phyloP scores from a whole-genome alignment of 2,888 invertebrate genomes.

The Catocala nupta region DNA sequence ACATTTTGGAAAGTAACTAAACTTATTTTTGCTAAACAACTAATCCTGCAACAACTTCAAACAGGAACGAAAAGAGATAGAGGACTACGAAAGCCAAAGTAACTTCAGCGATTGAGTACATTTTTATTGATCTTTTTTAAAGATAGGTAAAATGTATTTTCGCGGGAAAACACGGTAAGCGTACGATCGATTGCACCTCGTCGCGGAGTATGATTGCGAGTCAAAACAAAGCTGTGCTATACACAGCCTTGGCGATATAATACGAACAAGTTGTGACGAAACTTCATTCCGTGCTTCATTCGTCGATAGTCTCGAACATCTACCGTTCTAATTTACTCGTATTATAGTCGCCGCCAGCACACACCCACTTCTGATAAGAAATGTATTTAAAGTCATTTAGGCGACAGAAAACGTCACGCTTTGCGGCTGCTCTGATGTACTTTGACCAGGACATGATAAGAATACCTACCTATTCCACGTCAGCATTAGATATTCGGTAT shows the following conservation, averaged over 20 bases:
- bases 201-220: conserved; percentile 72
- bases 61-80: conserved; percentile 81
- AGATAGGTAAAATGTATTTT: conserved; percentile 51
- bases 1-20: conserved; percentile 67
- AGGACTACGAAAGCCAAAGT: conserved; percentile 81
- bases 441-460: conserved; percentile 8
- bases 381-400: neutral
- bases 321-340: conserved; percentile 38
- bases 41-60: conserved; percentile 82
- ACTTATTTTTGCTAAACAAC: conserved; percentile 66
- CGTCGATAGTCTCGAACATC: conserved; percentile 19
- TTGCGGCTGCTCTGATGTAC: neutral
- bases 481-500: neutral
- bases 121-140: conserved; percentile 67
- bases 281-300: conserved; percentile 23
- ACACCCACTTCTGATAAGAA: conserved; percentile 47
- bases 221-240: conserved; percentile 64
- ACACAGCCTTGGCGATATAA: conserved; percentile 70
- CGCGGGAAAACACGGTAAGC: conserved; percentile 55
- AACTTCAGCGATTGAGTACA: conserved; percentile 84
- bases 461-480: neutral
- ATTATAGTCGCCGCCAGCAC: conserved; percentile 26
- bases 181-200: conserved; percentile 70
- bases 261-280: conserved; percentile 54
- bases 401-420: conserved; percentile 6